Percentiles rank a stretch among this genome's conserved stretches.
phyloP scores from a whole-genome alignment of 2,113 vertebrate genomes.

The Tetraodon nigroviridis region DNA sequence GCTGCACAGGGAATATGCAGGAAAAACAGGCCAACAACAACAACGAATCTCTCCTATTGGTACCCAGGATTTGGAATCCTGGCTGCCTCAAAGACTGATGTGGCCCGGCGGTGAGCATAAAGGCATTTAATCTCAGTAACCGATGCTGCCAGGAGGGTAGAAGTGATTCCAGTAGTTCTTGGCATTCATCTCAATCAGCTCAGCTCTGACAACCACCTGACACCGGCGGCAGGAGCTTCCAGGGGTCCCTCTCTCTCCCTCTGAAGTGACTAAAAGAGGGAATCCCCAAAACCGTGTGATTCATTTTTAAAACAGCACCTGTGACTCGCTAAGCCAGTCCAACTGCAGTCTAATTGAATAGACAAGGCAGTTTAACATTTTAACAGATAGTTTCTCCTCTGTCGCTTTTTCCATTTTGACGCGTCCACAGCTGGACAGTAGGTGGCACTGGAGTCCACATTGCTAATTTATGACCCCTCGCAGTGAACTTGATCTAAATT shows the following conservation, averaged over 20 bases:
- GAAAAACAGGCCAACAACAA: not conserved
- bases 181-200: slow-evolving; percentile 58
- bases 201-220: slow-evolving; percentile 26
- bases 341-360: too few relatives aligned
- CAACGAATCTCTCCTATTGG: too few relatives aligned
- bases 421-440: too few relatives aligned
- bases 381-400: not conserved
- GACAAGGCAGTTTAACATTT: too few relatives aligned
- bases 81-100: not conserved
- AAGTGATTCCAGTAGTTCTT: slow-evolving; percentile 43
- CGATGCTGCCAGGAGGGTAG: slow-evolving; percentile 40
- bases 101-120: slow-evolving; percentile 47
- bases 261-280: slow-evolving; percentile 14
- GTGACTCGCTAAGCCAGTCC: too few relatives aligned
- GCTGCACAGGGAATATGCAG: not conserved
- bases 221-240: slow-evolving; percentile 28
- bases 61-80: too few relatives aligned
- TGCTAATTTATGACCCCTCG: too few relatives aligned
- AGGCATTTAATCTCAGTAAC: slow-evolving; percentile 60
- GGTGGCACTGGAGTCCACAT: too few relatives aligned
- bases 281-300: not conserved
- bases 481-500: too few relatives aligned
- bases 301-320: not conserved
- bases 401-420: slow-evolving; percentile 1
- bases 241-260: slow-evolving; percentile 27